Percentiles rank a stretch among this genome's conserved stretches.
These are phyloP conservation scores for Melieria picta DNA, from an alignment of 2,888 invertebrate species.

Conservation along the genomic window DNA sequence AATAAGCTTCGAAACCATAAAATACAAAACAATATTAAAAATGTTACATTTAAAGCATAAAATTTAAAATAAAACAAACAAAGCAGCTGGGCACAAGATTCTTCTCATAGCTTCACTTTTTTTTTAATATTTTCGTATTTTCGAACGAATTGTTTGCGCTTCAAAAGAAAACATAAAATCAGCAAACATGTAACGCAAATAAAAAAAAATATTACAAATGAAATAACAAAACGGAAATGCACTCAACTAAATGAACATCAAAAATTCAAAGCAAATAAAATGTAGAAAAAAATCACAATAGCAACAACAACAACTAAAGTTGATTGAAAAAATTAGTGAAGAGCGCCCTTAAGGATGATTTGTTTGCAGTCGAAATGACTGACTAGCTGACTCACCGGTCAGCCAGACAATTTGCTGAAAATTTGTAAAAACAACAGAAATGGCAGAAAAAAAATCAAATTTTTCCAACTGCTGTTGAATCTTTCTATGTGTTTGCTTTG, in stretches of 20 bases:
- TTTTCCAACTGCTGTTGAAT: too few species aligned
- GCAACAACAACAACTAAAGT: conserved; percentile 4
- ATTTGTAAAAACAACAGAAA: conserved; percentile 29
- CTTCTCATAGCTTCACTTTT: conserved; percentile 3
- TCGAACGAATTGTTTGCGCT: conserved; percentile 20
- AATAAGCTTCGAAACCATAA: too few species aligned
- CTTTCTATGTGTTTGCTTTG: too few species aligned
- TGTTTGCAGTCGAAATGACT: neutral
- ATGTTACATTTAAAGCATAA: too few species aligned
- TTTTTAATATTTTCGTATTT: neutral
- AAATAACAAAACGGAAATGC: conserved; percentile 3
- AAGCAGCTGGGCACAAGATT: conserved; percentile 25
- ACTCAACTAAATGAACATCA: conserved; percentile 39
- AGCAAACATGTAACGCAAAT: conserved; percentile 22
- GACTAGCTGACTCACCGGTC: too few species aligned
- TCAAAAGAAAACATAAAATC: conserved; percentile 26
- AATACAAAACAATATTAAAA: too few species aligned
- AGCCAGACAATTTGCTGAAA: conserved; percentile 23
- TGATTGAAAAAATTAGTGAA: conserved; percentile 36
- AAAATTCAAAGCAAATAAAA: conserved; percentile 37
- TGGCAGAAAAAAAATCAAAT: too few species aligned
- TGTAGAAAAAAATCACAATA: neutral
- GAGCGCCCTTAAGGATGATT: conserved; percentile 30
- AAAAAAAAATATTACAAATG: conserved; percentile 9
- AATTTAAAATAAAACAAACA: neutral